A percentile compares a stretch with the other conserved stretches of the same genome.
phyloP scores from a whole-genome alignment of 2,113 vertebrate species.

The Percopsis transmontana region DNA sequence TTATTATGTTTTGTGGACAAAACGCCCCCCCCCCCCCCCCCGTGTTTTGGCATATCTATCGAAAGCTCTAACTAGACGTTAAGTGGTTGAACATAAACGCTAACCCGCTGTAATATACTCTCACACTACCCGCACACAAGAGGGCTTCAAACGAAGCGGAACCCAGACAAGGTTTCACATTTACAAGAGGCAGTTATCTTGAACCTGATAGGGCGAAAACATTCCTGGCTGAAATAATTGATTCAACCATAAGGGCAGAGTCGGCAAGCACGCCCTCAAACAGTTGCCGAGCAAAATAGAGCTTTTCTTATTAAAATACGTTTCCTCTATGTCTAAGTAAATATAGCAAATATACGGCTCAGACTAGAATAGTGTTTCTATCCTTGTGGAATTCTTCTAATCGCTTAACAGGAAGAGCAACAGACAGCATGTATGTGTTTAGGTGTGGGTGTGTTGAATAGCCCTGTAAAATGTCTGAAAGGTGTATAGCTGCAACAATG shows the following conservation, averaged over 20 bases:
- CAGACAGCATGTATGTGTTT: background rate
- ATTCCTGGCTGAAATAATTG: constrained; percentile 27
- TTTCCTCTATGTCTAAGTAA: constrained; percentile 58
- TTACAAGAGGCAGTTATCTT: constrained; percentile 1
- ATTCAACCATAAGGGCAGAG: constrained; percentile 34
- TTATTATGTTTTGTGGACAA: background rate
- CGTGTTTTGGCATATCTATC: too few relatives aligned
- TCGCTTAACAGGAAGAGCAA: constrained; percentile 29
- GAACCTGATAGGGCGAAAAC: constrained; percentile 44
- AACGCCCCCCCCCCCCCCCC: background rate
- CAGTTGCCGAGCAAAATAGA: constrained; percentile 72
- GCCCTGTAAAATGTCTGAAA: constrained; percentile 15
- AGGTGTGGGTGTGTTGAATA: background rate
- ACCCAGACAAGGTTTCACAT: constrained; percentile 23
- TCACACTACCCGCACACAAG: background rate
- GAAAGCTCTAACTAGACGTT: too few relatives aligned
- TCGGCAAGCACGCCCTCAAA: constrained; percentile 15
- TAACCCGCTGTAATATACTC: too few relatives aligned
- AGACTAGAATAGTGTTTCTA: constrained; percentile 47
- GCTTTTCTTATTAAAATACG: constrained; percentile 75
- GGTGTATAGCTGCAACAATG: constrained; percentile 18
- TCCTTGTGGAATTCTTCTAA: constrained; percentile 35
- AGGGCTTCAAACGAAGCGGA: constrained; percentile 20
- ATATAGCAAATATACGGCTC: constrained; percentile 65
- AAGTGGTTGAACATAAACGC: too few relatives aligned